Base-by-base conservation (phyloP, 30 jellyfish, hydroid and myxozoan genomes). In the Turritopsis dohrnii region DNA sequence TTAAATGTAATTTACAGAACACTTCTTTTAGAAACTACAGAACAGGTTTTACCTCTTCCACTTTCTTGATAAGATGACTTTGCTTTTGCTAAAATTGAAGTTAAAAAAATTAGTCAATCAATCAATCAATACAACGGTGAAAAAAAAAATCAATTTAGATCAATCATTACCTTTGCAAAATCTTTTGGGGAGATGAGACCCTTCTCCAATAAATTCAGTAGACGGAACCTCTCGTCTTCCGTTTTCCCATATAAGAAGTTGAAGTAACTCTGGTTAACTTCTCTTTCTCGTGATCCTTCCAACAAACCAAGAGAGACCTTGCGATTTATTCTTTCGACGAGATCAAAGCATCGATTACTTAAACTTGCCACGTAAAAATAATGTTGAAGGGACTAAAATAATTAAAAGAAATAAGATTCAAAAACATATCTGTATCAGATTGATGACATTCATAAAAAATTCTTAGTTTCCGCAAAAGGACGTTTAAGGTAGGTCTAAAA, bases 191-290 rank as follows among this genome's bases (percentile, higher is more conserved):
- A 26, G 52, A 81, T 60, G 21, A 52, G 74, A 17, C 88, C 88
- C 27, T 28, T 53, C 84, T 81, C 88, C 65, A 81, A 53, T 1
- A 81, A 29, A 53, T 30, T 21, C 66, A 81, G 53, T 60, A 81
- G 41, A 9, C 84, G 28, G 60, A 18, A 81, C 20, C 88, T 54
- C 23, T 53, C 88, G 7, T 81, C 88, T 81, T 81, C 88, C 13
- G 81, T 81, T 65, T 65, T 81, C 0, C 88, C 88, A 65, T 81
- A 81, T 53, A 81, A 65, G 88, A 81, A 81, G 27, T 81, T 81
- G 88, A 81, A 81, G 66, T 81, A 81, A 27, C 88, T 81, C 24
- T 81, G 88, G 24, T 81, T 81, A 16, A 81, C 88, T 81, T 81
- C 88, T 19, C 52, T 53, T 54, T 81, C 88, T 27, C 88, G 85